Base-by-base conservation (phyloP, 1,140 invertebrate species). In the Heliconius melpomene region DNA sequence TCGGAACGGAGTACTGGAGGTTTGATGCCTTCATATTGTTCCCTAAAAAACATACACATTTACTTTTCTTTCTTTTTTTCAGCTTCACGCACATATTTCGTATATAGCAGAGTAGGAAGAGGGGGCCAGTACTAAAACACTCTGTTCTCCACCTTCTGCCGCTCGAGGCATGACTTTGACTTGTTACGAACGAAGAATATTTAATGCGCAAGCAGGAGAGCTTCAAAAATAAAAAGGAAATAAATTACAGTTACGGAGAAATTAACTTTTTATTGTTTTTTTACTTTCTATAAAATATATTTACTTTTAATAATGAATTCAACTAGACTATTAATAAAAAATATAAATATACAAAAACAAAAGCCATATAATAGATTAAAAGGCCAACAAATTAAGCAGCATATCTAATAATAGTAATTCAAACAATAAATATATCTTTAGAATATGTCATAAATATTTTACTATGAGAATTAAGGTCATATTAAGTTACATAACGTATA, bases 1-100 rank as follows among this genome's bases (percentile, higher is more conserved):
- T 98, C 98, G 0, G 97, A 98, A 66, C 98, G 95, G 0, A 97
- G 92, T 2, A 98, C 96, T 11, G 98, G 98, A 1, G 98, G 98
- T 86, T 98, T 98, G 32, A 98, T 96, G 2, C 98, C 98, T 40
- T 97, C 96, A 83, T 97, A 98, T 86, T 96, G 95, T 88, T 98
- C 97, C 84, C 60, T 66, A 9, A 66, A 66, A 11, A 11, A 60
- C 5, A 23, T 0, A 26, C 2, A 60, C 9, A 23, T 60, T 60
- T 60, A 66, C 5, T 13, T 29, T 13, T 13, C 1, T 13, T n/a
- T 2, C 2, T 57, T 57, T 57, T 20, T 23, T 23, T 46, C 5
- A 16, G 40, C 40, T 46, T 46, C 13, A 46, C 40, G 40, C 13
- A 6, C 32, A 13, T 16, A 46, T 46, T 13, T 5, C 13, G 40